Conservation (phyloP, 2,888 invertebrate species). For the Drosophila quinaria region DNA sequence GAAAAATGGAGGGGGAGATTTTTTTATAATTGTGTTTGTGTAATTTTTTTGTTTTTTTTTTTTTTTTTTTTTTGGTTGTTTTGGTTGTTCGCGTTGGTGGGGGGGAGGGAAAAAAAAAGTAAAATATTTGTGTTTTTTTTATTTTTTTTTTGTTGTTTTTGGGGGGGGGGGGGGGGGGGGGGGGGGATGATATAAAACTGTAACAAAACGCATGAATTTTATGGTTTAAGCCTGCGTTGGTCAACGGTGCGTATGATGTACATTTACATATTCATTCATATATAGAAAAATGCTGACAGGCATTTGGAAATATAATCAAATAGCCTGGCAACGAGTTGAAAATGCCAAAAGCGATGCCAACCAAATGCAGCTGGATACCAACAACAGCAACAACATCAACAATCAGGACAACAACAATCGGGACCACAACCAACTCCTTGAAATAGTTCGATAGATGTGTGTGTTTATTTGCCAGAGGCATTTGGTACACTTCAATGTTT, state of each 20-base stretch:
- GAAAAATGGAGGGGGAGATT: no score
- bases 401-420: slow-evolving; percentile 4
- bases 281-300: slow-evolving; percentile 9
- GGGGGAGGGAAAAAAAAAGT: no score
- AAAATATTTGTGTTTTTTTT: no score
- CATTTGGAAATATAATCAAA: slow-evolving; percentile 14
- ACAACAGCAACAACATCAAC: neutral
- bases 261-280: neutral
- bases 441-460: slow-evolving; percentile 22
- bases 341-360: slow-evolving; percentile 20
- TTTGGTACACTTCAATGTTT: slow-evolving; percentile 52
- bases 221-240: slow-evolving; percentile 16
- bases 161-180: no score
- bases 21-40: no score
- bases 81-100: no score
- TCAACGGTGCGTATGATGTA: slow-evolving; percentile 47
- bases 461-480: slow-evolving; percentile 43
- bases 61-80: no score
- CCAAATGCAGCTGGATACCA: slow-evolving; percentile 22
- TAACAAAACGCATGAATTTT: slow-evolving; percentile 43
- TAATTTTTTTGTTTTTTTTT: no score
- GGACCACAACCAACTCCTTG: slow-evolving; percentile 1
- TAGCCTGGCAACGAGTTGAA: slow-evolving; percentile 14
- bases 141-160: no score
- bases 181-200: slow-evolving; percentile 15